Base-by-base conservation (phyloP, 2,888 invertebrate genomes). In the Drosophila mercatorum region DNA sequence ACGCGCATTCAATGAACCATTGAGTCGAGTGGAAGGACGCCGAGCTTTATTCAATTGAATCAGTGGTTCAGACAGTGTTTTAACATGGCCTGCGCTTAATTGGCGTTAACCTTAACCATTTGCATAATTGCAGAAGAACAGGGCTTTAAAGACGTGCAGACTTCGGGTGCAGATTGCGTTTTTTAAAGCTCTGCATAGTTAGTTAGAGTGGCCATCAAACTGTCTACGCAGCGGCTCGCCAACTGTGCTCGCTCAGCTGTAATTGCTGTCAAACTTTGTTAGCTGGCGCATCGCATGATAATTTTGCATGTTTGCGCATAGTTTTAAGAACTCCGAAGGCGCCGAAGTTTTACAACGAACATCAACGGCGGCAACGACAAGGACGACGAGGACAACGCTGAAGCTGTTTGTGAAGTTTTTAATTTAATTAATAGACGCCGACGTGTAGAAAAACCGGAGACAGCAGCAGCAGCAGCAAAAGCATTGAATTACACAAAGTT, bases 381-480 rank as follows among this genome's bases (percentile, higher is more conserved):
- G 36, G 26, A 36, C 8, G 28, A 43, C 31, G 26, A 28, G 12
- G 52, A 68, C 55, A 60, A 74, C 59, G 28, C 47, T 28, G 43
- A 44, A 63, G 62, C 51, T 72, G 81, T 69, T 81, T 81, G 68
- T 71, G 78, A 88, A 87, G 69, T 89, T 87, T 87, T 87, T 87
- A 87, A 87, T 87, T 87, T 89, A 89, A 87, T 87, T 87, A 87
- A 87, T 89, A 89, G 88, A 84, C 77, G 81, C 68, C 71, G 73
- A 69, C 77, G 72, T 72, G 68, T 63, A 68, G 59, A 60, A 75
- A 65, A 65, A 68, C 51, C 68, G 58, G 68, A 68, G 78, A 62
- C 63, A 68, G 69, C 62, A 17, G 17, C 17, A 17, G 17, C 17
- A 17, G 17, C 17, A 56, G 68, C 40, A 51, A 68, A 60, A 69